Evolutionary conservation across 1,140 invertebrate species (phyloP).

Genomic region (Penaeus indicus): DNA sequence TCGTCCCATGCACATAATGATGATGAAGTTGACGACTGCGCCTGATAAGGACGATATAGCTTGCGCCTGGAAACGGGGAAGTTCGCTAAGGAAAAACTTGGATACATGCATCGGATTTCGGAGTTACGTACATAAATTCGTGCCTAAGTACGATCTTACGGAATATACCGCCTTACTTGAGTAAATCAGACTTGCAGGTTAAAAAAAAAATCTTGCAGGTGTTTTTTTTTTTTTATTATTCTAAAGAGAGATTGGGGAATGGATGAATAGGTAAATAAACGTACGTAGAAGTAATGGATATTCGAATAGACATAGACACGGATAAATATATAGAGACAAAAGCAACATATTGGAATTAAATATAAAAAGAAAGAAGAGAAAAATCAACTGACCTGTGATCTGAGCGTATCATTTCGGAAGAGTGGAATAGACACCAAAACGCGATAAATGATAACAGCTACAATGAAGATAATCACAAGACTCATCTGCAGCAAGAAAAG

Average conservation of each 20-base stretch:
- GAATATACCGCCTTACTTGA: too few relatives aligned
- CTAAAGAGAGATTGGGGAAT: too few relatives aligned
- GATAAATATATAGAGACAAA: not conserved
- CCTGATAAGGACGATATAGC: conserved; percentile 79
- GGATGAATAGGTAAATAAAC: too few relatives aligned
- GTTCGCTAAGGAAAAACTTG: not conserved
- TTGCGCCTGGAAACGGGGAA: conserved; percentile 71
- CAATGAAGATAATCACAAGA: conserved; percentile 81
- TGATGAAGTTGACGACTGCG: conserved; percentile 81
- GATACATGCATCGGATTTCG: not conserved
- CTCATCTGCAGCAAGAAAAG: conserved; percentile 74
- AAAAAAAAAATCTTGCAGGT: too few relatives aligned
- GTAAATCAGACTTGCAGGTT: too few relatives aligned
- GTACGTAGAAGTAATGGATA: too few relatives aligned
- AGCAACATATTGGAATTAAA: not conserved
- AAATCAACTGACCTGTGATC: conserved; percentile 70
- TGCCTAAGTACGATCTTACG: not conserved
- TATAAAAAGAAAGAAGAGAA: not conserved
- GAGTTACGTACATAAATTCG: too few relatives aligned
- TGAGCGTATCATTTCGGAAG: conserved; percentile 75
- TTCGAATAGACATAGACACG: not conserved
- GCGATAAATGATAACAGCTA: conserved; percentile 82
- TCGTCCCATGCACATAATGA: conserved; percentile 76
- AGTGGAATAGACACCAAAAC: conserved; percentile 77
- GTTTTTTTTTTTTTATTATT: too few relatives aligned